Conservation (phyloP, 2,113 vertebrate species). For the Clarias batrachus region DNA sequence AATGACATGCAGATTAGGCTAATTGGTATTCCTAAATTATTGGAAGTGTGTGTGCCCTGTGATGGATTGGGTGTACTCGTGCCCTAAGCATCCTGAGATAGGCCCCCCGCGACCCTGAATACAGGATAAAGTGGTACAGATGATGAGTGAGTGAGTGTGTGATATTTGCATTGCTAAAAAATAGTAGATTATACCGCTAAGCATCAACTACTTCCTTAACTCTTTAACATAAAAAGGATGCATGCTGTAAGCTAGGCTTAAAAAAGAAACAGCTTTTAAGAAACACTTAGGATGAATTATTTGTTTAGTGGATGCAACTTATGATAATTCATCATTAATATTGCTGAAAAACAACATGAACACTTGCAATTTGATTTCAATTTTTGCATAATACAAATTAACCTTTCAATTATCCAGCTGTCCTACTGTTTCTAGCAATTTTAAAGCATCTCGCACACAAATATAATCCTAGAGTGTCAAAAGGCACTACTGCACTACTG, state of each 20-base stretch:
- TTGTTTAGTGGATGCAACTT: not conserved
- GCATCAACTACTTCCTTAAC: too few relatives aligned
- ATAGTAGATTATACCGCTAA: not conserved
- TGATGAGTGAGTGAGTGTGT: too few relatives aligned
- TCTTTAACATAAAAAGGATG: not conserved
- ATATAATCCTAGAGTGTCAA: not conserved
- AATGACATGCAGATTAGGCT: too few relatives aligned
- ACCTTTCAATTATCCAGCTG: not conserved
- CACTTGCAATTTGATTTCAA: not conserved
- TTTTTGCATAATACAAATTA: not conserved
- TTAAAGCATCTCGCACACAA: not conserved
- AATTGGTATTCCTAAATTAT: too few relatives aligned
- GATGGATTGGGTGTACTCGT: too few relatives aligned
- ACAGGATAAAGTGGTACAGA: too few relatives aligned
- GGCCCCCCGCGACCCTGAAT: too few relatives aligned
- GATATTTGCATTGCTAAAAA: not conserved
- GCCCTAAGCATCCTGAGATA: too few relatives aligned
- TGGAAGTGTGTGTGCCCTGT: too few relatives aligned
- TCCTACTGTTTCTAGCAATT: not conserved
- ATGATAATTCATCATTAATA: not conserved
- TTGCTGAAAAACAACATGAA: not conserved
- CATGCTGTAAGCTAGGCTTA: not conserved
- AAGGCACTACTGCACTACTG: not conserved
- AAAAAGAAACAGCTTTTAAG: not conserved
- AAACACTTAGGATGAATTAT: not conserved